Evolutionary conservation across 1,140 invertebrate species (phyloP).

Genomic region (Drosophila pallidifrons): DNA sequence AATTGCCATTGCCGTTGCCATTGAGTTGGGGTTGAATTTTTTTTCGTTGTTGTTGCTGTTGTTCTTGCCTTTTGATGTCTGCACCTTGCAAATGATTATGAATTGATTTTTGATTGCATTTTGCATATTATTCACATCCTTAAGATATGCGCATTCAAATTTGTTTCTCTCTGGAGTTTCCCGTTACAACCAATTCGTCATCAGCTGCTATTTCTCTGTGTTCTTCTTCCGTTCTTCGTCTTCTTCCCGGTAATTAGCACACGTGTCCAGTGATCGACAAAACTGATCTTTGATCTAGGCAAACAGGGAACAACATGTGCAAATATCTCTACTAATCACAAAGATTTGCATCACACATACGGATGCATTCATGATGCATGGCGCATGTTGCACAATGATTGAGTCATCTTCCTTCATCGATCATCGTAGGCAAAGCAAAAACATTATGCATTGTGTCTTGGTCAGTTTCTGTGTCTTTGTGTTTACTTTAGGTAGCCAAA

Average conservation of each 20-base stretch:
- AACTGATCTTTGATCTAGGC: slow-evolving; percentile 23
- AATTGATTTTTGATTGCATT: slow-evolving; percentile 83
- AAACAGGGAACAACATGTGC: neutral
- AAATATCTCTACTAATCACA: slow-evolving; percentile 9
- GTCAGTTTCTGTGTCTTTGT: slow-evolving; percentile 12
- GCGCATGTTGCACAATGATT: slow-evolving; percentile 62
- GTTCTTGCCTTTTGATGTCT: slow-evolving; percentile 53
- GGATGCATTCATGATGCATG: no score
- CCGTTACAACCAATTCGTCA: slow-evolving; percentile 42
- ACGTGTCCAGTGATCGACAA: slow-evolving; percentile 47
- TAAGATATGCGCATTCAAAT: slow-evolving; percentile 13
- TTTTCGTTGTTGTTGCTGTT: slow-evolving; percentile 1
- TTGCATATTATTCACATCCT: slow-evolving; percentile 46
- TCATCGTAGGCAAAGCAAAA: slow-evolving; percentile 16
- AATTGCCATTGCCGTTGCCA: slow-evolving; percentile 48
- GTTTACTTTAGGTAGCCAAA: slow-evolving; percentile 56
- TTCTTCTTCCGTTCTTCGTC: neutral
- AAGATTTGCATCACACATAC: slow-evolving; percentile 33
- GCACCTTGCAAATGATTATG: slow-evolving; percentile 84
- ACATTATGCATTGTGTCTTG: neutral
- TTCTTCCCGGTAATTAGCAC: slow-evolving; percentile 69
- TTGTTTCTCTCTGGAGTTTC: slow-evolving; percentile 11
- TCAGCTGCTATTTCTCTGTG: neutral
- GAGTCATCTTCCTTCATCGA: slow-evolving; percentile 57
- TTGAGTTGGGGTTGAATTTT: neutral